A percentile compares a stretch with the other conserved stretches of the same genome.
These are phyloP conservation scores for Dyspetes luteomarginatus DNA, from an alignment of 2,888 invertebrate species.

Conservation along the genomic window DNA sequence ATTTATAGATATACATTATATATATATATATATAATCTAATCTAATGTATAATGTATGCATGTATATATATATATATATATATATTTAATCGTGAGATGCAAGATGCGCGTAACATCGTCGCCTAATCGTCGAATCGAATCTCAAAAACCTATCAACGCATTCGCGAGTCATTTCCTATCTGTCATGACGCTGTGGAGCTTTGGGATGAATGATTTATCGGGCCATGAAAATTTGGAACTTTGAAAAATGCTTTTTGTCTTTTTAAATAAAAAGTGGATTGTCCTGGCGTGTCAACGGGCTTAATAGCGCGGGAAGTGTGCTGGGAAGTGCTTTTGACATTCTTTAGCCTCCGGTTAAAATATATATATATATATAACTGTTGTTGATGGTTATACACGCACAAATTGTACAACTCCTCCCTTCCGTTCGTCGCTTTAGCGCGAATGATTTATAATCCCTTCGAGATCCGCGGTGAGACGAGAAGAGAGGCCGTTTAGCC, in stretches of 20 bases:
- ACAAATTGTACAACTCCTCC: slow-evolving; percentile 18
- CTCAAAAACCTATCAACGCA: slow-evolving; percentile 1
- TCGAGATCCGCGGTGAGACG: slow-evolving; percentile 35
- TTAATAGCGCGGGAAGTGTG: slow-evolving; percentile 60
- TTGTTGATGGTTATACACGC: slow-evolving; percentile 14
- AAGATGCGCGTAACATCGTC: no score
- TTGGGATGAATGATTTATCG: background rate
- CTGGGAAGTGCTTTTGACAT: slow-evolving; percentile 55
- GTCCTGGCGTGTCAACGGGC: slow-evolving; percentile 47
- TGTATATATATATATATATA: no score
- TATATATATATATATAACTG: slow-evolving; percentile 21
- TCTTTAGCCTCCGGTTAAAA: slow-evolving; percentile 28
- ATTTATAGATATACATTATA: slow-evolving; percentile 73
- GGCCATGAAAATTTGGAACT: slow-evolving; percentile 24
- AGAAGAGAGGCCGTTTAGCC: slow-evolving; percentile 28
- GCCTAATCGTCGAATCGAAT: slow-evolving; percentile 37
- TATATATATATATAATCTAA: no score
- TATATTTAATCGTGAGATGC: no score
- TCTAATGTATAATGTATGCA: slow-evolving; percentile 13
- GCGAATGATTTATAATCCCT: slow-evolving; percentile 61
- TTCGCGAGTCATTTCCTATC: background rate
- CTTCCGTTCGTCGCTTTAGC: slow-evolving; percentile 38
- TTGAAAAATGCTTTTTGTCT: slow-evolving; percentile 24
- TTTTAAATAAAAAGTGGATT: background rate
- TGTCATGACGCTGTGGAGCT: background rate